Conservation (phyloP, 2,797 vertebrate genomes). For the Ctenopoma kingsleyae region DNA sequence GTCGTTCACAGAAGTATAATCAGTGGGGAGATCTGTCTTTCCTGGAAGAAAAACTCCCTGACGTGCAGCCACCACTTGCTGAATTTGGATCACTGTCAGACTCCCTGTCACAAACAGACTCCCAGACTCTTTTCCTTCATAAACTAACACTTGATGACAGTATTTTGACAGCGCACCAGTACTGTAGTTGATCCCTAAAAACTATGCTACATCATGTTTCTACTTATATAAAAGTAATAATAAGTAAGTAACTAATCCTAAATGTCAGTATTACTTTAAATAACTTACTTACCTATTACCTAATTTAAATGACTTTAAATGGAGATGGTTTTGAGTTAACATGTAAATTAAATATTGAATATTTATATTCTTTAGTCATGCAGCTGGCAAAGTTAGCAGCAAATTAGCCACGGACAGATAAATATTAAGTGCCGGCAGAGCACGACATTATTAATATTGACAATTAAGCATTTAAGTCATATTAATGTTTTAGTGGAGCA, state of each 20-base stretch:
- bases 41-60: slow-evolving; percentile 46
- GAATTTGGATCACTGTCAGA: slow-evolving; percentile 61
- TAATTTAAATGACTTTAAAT: neutral
- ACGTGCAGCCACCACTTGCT: slow-evolving; percentile 47
- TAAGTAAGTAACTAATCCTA: no score
- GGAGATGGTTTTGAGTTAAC: neutral
- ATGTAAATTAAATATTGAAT: neutral
- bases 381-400: slow-evolving; percentile 26
- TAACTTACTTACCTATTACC: neutral
- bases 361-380: slow-evolving; percentile 14
- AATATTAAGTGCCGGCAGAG: slow-evolving; percentile 6
- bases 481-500: slow-evolving; percentile 27
- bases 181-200: neutral
- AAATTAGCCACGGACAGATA: slow-evolving; percentile 23
- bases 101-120: slow-evolving; percentile 45
- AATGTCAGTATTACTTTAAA: neutral
- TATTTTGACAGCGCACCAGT: neutral
- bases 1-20: slow-evolving; percentile 48
- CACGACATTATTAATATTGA: slow-evolving; percentile 14
- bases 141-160: slow-evolving; percentile 12
- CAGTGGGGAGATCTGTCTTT: slow-evolving; percentile 54
- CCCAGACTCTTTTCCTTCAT: slow-evolving; percentile 7
- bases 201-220: neutral
- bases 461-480: slow-evolving; percentile 35
- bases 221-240: neutral